phyloP scores from a whole-genome alignment of 2,113 vertebrate species.

The Pimephales promelas region DNA sequence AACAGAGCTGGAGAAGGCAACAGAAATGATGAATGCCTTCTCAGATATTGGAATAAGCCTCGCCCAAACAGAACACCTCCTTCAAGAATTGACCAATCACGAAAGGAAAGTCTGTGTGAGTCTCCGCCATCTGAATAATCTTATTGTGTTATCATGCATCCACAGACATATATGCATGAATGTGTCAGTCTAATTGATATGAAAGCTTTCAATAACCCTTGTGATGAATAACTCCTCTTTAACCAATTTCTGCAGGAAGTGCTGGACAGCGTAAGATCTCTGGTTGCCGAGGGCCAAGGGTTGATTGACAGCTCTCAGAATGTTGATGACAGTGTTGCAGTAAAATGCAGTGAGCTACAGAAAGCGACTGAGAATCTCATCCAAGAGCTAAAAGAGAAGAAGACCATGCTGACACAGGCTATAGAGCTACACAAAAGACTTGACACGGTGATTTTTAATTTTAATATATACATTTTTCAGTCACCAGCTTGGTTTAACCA shows the following conservation, averaged over 20 bases:
- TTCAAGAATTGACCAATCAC: slow-evolving; percentile 42
- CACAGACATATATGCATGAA: neutral
- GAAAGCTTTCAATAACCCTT: neutral
- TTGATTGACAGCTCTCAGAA: slow-evolving; percentile 42
- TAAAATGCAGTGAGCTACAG: slow-evolving; percentile 49
- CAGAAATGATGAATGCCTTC: slow-evolving; percentile 21
- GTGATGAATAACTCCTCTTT: neutral
- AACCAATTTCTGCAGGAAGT: slow-evolving; percentile 36
- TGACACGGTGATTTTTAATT: slow-evolving; percentile 31
- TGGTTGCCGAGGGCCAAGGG: slow-evolving; percentile 38
- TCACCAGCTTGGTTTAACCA: neutral
- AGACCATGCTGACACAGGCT: slow-evolving; percentile 30
- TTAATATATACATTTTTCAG: neutral
- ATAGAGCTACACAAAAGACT: slow-evolving; percentile 45
- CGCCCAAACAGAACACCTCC: slow-evolving; percentile 44
- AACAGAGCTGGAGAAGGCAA: slow-evolving; percentile 33
- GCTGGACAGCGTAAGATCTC: slow-evolving; percentile 27
- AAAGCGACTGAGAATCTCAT: slow-evolving; percentile 31
- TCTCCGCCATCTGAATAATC: neutral
- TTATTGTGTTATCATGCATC: neutral
- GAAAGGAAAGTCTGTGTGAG: slow-evolving; percentile 44
- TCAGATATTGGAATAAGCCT: slow-evolving; percentile 44
- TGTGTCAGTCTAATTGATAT: neutral
- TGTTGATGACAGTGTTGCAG: slow-evolving; percentile 29
- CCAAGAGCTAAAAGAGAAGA: slow-evolving; percentile 42